phyloP scores from a whole-genome alignment of 1,140 invertebrate genomes.

The Drosophila chauvacae region DNA sequence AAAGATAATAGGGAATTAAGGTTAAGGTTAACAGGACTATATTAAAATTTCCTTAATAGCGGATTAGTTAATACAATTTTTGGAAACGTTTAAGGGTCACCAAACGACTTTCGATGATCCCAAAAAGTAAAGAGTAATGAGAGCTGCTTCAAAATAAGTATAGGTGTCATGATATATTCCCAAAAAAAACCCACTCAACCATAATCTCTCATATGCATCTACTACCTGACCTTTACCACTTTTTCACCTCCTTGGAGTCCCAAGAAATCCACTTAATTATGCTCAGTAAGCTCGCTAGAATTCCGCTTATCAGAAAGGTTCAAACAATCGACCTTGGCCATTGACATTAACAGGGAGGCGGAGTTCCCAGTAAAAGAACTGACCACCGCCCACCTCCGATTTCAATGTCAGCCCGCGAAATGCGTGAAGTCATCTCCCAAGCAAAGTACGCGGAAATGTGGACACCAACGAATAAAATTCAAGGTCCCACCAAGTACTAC shows the following conservation, averaged over 20 bases:
- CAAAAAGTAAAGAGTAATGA: not conserved
- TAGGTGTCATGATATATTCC: not conserved
- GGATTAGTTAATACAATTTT: not conserved
- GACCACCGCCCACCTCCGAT: constrained; percentile 26
- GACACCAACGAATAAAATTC: constrained; percentile 36
- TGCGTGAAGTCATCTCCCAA: constrained; percentile 73
- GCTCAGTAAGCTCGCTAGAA: constrained; percentile 39
- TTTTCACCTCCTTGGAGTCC: constrained; percentile 22
- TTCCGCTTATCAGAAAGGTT: constrained; percentile 61
- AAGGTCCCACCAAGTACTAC: constrained; percentile 15
- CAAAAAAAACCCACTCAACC: not conserved
- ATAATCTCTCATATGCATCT: constrained; percentile 25
- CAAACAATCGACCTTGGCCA: constrained; percentile 68
- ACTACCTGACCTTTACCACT: constrained; percentile 35
- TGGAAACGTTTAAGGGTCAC: not conserved
- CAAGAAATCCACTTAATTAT: constrained; percentile 50
- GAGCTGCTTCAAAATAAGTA: not conserved
- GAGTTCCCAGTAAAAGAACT: constrained; percentile 36
- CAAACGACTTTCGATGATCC: not conserved
- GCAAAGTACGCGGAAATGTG: constrained; percentile 36
- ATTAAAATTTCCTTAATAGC: no score
- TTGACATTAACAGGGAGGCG: constrained; percentile 61
- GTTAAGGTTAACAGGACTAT: no score
- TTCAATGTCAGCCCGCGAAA: constrained; percentile 66
- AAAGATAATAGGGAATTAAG: no score